Evolutionary conservation across 2,888 invertebrate species (phyloP), one percentile per base, ranked within the genome.

Genomic region (Lithophane semibrunnea): DNA sequence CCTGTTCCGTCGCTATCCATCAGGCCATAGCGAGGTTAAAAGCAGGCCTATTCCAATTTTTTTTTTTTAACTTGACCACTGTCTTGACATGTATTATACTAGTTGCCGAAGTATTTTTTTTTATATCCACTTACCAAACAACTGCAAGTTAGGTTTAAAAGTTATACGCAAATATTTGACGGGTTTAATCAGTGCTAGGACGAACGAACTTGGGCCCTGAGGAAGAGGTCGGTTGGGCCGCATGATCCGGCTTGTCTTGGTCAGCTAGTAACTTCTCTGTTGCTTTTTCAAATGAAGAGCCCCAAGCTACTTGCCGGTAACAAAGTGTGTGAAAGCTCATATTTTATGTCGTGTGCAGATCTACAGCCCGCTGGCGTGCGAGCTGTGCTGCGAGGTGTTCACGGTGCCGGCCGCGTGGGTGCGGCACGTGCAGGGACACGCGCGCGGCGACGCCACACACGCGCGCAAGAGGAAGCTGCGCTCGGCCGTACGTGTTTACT

Each of bases 341-440:
- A 44, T 37, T 37, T 72, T 18, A 47, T 73, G 42, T 72, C 4
- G 44, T 37, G 3, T 60, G 5, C 93, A 97, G 94, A 94, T 97
- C 74, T 98, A 98, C 93, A 98, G 98, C 44, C 98, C 98, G 64
- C 94, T 98, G 86, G 97, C 98, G 18, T 98, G 98, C 94, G 98
- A 98, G 94, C 97, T 98, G 91, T 98, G 98, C 93, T 98, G 98
- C 89, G 98, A 98, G 96, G 98, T 98, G 84, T 98, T 98, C 94
- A 98, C 98, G 74, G 97, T 98, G 89, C 98, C 98, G 77, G 98
- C 98, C 24, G 98, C 98, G 80, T 98, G 98, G 98, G 98, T 98
- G 84, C 97, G 98, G 54, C 98, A 98, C 94, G 98, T 98, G 92
- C 98, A 98, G 94, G 97, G 97, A 3, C 98, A 98, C 93, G 98